Base-by-base conservation (phyloP, 2,797 vertebrate species). In the Percopsis omiscomaycus region DNA sequence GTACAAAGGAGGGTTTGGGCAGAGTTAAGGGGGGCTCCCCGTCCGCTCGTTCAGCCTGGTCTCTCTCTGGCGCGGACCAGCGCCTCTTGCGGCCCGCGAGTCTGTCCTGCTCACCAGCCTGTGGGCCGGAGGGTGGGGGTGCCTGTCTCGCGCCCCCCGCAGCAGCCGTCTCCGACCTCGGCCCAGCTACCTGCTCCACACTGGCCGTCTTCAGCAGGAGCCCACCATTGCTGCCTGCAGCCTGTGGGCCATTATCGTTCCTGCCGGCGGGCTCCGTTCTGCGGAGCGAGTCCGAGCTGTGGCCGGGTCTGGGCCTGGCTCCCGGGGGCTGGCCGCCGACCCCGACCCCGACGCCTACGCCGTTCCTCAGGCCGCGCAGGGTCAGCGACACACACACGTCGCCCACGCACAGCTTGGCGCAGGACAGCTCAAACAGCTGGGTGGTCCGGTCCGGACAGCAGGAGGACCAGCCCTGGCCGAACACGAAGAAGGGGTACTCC, bases 401-500 rank as follows among this genome's bases (percentile, higher is more conserved):
- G 45, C 98, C 98, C 61, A 99, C 98, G 0, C 95, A 96, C 83
- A 99, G 94, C 89, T 97, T 99, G 78, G 96, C 96, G 71, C 98
- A 99, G n/a, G 96, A 96, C 88, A 99, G 91, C 84, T 98, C 96
- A 82, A 99, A 96, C 82, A 98, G 94, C 89, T 97, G 95, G 66
- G 95, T 98, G 90, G 98, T 99, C 89, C 95, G 92, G 89, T 98
- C 97, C 0, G 98, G 98, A 78, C 95, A 97, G 91, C 97, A 99
- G 46, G 97, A 98, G 0, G 98, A 99, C 98, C 98, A 99, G 74
- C 98, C 98, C 89, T 99, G 97, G 86, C 98, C 98, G 81, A 99
- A 99, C 68, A 99, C 98, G 78, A 99, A 99, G 93, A 99, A 99
- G 60, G 98, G 98, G 60, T 99, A 98, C 92, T 99, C 98, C 88